phyloP scores from a whole-genome alignment of 2,113 vertebrate species.

The Pipra filicauda region DNA sequence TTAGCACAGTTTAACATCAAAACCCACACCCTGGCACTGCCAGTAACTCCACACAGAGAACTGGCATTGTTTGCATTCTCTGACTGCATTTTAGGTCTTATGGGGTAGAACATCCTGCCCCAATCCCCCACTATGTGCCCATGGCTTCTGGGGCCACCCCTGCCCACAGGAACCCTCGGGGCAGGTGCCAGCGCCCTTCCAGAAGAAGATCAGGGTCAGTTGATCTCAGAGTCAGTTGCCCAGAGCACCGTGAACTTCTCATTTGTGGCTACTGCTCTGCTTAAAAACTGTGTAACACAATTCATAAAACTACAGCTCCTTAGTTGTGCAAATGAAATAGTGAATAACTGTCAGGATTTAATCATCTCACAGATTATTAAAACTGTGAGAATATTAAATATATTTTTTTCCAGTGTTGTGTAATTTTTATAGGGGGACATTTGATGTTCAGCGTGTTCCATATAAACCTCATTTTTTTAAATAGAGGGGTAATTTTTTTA shows the following conservation, averaged over 20 bases:
- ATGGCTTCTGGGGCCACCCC: neutral
- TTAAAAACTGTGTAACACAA: neutral
- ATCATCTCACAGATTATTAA: neutral
- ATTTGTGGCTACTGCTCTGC: neutral
- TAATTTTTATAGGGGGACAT: neutral
- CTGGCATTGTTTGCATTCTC: no score
- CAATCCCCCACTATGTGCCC: no score
- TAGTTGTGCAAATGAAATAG: neutral
- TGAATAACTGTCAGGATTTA: neutral
- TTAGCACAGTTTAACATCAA: no score
- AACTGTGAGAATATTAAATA: neutral
- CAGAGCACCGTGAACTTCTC: neutral
- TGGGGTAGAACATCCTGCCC: no score
- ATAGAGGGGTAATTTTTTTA: neutral
- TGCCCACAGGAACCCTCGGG: neutral
- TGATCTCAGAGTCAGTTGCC: neutral
- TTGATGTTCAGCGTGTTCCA: neutral
- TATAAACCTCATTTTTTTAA: neutral
- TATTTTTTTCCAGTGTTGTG: neutral
- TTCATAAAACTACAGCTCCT: neutral
- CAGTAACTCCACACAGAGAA: no score
- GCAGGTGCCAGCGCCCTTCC: neutral
- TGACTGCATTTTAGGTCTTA: no score
- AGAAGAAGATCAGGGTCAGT: neutral
- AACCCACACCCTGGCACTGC: no score